Evolutionary conservation across 2,888 invertebrate genomes (phyloP).

Genomic region (Sycophila texana): DNA sequence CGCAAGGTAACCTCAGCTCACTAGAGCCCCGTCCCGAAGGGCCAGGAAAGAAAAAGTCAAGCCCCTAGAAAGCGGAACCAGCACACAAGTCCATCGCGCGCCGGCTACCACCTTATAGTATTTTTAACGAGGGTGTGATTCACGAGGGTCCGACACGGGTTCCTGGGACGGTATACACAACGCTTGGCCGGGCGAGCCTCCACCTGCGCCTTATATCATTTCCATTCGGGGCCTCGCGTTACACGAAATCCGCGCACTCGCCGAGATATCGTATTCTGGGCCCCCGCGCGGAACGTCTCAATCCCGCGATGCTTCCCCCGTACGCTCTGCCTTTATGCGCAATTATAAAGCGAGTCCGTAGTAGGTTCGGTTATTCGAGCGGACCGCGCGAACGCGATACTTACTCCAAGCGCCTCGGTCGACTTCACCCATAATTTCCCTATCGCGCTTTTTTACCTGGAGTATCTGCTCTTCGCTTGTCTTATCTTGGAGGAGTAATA

Average conservation of each 20-base stretch:
- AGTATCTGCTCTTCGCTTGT: background rate
- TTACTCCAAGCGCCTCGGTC: background rate
- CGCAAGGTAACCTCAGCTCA: too few relatives aligned
- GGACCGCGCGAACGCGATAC: slow-evolving; percentile 14
- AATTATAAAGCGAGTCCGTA: slow-evolving; percentile 29
- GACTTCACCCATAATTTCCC: slow-evolving; percentile 28
- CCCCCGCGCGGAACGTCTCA: slow-evolving; percentile 33
- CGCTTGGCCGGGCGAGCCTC: slow-evolving; percentile 61
- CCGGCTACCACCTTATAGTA: too few relatives aligned
- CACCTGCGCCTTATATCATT: slow-evolving; percentile 6
- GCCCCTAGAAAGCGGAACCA: too few relatives aligned
- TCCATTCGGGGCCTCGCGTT: slow-evolving; percentile 7
- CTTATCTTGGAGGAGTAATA: slow-evolving; percentile 21
- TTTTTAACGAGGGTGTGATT: slow-evolving; percentile 73
- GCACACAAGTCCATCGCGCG: too few relatives aligned
- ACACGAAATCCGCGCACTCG: background rate
- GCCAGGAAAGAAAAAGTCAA: background rate
- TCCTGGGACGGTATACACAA: slow-evolving; percentile 67
- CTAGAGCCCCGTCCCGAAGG: too few relatives aligned
- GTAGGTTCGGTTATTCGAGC: background rate
- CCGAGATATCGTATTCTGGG: slow-evolving; percentile 41
- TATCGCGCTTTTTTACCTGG: background rate
- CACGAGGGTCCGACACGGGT: slow-evolving; percentile 69
- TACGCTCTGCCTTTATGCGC: background rate
- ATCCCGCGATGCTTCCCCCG: background rate